Conservation (phyloP, 2,888 invertebrate genomes). For the Torymus auratus region DNA sequence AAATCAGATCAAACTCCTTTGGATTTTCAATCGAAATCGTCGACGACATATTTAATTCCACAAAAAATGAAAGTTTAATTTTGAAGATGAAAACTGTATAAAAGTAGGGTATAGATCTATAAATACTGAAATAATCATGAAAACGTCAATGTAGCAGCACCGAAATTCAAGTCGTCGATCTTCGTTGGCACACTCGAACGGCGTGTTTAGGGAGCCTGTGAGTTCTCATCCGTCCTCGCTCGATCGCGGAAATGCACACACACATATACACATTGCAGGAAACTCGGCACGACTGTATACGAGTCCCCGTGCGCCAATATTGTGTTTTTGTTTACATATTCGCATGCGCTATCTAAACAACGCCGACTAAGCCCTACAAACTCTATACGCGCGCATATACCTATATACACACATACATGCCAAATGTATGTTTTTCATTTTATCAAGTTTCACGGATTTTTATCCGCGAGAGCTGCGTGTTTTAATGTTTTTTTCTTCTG, state of each 20-base stretch:
- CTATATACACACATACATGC: not conserved
- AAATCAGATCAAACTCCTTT: too few relatives aligned
- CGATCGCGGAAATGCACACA: too few relatives aligned
- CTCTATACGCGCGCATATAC: not conserved
- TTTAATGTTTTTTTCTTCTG: constrained; percentile 1
- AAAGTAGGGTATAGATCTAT: too few relatives aligned
- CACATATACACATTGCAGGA: too few relatives aligned
- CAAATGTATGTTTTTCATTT: constrained; percentile 23
- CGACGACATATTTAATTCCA: not conserved
- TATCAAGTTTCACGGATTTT: not conserved
- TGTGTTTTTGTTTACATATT: constrained; percentile 41
- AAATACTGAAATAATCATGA: too few relatives aligned
- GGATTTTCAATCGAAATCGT: too few relatives aligned
- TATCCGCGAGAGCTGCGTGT: too few relatives aligned
- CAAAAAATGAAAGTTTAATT: not conserved
- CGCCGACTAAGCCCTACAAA: constrained; percentile 6
- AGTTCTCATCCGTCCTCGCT: not conserved
- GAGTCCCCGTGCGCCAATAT: constrained; percentile 21
- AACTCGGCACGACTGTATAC: too few relatives aligned
- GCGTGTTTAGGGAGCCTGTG: constrained; percentile 15
- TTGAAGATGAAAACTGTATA: too few relatives aligned
- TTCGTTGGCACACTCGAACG: not conserved
- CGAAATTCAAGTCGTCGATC: constrained; percentile 4
- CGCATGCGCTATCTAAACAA: constrained; percentile 35
- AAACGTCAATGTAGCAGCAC: too few relatives aligned